Percentiles rank a stretch among this genome's conserved stretches.
Conservation (phyloP, 2,113 vertebrate species). For the Dunckerocampus dactyliophorus region DNA sequence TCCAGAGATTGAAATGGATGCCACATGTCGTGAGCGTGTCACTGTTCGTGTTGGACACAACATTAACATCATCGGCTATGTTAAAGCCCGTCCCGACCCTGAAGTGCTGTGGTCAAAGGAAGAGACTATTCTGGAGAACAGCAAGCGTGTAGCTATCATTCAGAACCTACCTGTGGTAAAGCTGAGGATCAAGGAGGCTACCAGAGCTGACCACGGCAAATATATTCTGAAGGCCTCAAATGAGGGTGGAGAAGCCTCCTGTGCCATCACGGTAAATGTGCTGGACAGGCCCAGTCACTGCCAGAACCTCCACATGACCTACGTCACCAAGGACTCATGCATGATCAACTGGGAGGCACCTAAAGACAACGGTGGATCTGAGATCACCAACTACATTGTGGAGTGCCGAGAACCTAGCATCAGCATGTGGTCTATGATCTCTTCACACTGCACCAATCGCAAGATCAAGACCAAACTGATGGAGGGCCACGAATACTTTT, state of each 20-base stretch:
- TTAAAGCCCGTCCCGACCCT: constrained; percentile 92
- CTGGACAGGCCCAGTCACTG: constrained; percentile 94
- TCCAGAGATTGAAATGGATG: constrained; percentile 91
- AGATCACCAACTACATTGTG: constrained; percentile 98
- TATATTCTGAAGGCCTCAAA: constrained; percentile 90
- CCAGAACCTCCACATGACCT: constrained; percentile 84
- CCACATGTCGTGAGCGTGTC: constrained; percentile 83
- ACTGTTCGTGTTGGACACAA: constrained; percentile 96
- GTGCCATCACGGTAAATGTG: constrained; percentile 87
- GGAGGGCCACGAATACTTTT: constrained; percentile 92
- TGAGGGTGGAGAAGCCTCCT: constrained; percentile 89
- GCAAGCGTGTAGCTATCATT: constrained; percentile 78
- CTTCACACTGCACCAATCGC: constrained; percentile 88
- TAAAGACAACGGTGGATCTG: constrained; percentile 91
- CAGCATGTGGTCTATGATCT: constrained; percentile 90
- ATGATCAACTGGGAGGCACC: constrained; percentile 93
- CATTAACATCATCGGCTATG: constrained; percentile 84
- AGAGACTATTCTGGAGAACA: constrained; percentile 78
- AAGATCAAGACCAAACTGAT: constrained; percentile 88
- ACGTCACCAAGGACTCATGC: constrained; percentile 87
- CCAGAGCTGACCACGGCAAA: constrained; percentile 89
- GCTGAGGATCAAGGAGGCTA: constrained; percentile 86
- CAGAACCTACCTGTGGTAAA: constrained; percentile 86
- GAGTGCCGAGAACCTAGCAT: constrained; percentile 91
- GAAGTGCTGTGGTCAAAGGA: constrained; percentile 91